A percentile compares a stretch with the other conserved stretches of the same genome.
phyloP scores from a whole-genome alignment of 2,113 vertebrate genomes.

The Alaudala cheleensis region DNA sequence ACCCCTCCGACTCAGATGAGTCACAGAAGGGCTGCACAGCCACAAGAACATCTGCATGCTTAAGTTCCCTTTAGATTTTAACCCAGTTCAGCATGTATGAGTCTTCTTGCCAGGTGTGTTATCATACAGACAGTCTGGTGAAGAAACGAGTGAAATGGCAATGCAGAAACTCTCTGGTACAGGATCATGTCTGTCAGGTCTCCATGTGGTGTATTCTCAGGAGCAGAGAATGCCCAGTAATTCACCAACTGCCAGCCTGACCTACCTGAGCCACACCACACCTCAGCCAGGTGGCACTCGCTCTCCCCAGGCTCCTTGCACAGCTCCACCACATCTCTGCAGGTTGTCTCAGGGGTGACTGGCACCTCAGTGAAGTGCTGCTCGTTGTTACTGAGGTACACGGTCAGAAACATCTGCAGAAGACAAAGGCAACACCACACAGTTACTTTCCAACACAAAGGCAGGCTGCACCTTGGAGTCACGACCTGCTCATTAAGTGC shows the following conservation, averaged over 20 bases:
- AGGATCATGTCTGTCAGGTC: fast-evolving
- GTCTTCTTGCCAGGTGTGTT: not conserved
- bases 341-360: conserved; percentile 90
- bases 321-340: conserved; percentile 93
- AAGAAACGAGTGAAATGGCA: not conserved
- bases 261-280: conserved; percentile 94
- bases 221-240: not conserved
- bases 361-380: conserved; percentile 98
- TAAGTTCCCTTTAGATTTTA: not conserved
- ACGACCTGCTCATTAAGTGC: not conserved
- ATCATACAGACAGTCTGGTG: not conserved
- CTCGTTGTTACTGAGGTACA: conserved; percentile 98
- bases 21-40: not conserved
- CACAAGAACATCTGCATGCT: not conserved
- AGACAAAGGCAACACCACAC: not conserved
- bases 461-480: not conserved
- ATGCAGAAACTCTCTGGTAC: not conserved
- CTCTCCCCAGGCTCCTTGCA: conserved; percentile 93
- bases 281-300: conserved; percentile 91
- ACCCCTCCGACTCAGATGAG: not conserved
- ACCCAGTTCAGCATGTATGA: not conserved
- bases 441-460: not conserved
- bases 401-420: conserved; percentile 94
- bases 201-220: not conserved
- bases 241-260: not conserved